A percentile compares a stretch with the other conserved stretches of the same genome.
phyloP scores from a whole-genome alignment of 2,113 vertebrate species.

The Sapajus apella region DNA sequence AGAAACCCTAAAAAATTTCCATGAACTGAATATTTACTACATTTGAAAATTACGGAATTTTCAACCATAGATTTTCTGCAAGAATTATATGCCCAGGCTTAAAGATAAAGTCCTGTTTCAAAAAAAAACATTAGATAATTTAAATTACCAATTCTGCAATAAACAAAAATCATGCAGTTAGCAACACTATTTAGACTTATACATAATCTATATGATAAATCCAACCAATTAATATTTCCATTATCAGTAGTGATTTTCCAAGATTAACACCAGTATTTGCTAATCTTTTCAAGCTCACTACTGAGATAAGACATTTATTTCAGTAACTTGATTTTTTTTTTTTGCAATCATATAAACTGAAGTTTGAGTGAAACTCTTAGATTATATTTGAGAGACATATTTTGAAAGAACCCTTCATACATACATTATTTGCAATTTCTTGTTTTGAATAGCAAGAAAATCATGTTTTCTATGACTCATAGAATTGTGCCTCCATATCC shows the following conservation, averaged over 20 bases:
- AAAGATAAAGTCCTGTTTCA: neutral
- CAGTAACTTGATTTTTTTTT: neutral
- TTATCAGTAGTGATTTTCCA: neutral
- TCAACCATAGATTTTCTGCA: neutral
- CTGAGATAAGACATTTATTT: neutral
- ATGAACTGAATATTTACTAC: neutral
- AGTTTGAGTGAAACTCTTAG: neutral
- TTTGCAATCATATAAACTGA: neutral
- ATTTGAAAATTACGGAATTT: neutral
- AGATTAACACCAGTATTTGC: neutral
- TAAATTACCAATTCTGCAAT: neutral
- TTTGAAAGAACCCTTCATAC: neutral
- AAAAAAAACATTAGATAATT: neutral
- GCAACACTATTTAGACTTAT: neutral
- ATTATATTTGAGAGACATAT: neutral
- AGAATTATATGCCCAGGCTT: neutral
- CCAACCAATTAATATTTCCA: neutral
- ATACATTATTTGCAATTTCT: neutral
- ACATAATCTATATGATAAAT: neutral
- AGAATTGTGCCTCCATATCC: neutral
- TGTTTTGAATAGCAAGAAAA: neutral
- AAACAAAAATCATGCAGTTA: neutral
- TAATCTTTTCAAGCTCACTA: neutral
- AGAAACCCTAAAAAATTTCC: neutral
- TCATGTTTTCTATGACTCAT: neutral